Base-by-base conservation (phyloP, 2,113 vertebrate species). In the Strix uralensis region DNA sequence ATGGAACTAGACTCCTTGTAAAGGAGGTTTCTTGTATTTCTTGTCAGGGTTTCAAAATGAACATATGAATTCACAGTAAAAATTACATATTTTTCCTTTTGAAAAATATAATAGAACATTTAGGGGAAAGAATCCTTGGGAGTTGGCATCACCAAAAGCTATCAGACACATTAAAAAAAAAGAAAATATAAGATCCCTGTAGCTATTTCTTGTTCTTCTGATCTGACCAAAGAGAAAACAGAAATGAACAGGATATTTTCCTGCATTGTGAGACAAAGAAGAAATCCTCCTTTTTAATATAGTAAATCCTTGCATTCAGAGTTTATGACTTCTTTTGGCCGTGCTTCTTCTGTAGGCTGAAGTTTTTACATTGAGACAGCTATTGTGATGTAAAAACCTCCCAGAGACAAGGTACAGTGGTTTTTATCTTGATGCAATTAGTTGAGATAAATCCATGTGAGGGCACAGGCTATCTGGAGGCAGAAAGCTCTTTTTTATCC, bases 1-100 rank as follows among this genome's bases (percentile, higher is more conserved):
- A 85, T 81, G 70, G 65, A 94, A 91, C 44, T 36, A 47, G 96
- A 71, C 23, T 62, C 63, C 90, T 95, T 67, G 71, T 74, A 73
- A 91, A 86, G 59, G 55, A 52, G 14, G 52, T 81, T 80, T 87
- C 91, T 86, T 91, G 82, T 46, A 46, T 81, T 90, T 79, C 74
- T 95, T 93, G 90, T 90, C 47, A 88, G 21, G n/a, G 38, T 93
- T 97, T 97, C 85, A 78, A 62, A 96, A 86, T n/a, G 58, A 96
- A 84, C 30, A 25, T 34, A 85, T 19, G 62, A 61, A 83, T 88
- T 92, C 61, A 54, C 51, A 70, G 91, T 77, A 88, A 83, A 81
- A 90, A 74, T 58, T 63, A 65, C 18, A 30, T 92, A 40, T 92
- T 63, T 91, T 66, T 92, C 75, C 63, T 57, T 55, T 71, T 63